phyloP scores from a whole-genome alignment of 1,140 invertebrate genomes.

The Drosophila watanabei region DNA sequence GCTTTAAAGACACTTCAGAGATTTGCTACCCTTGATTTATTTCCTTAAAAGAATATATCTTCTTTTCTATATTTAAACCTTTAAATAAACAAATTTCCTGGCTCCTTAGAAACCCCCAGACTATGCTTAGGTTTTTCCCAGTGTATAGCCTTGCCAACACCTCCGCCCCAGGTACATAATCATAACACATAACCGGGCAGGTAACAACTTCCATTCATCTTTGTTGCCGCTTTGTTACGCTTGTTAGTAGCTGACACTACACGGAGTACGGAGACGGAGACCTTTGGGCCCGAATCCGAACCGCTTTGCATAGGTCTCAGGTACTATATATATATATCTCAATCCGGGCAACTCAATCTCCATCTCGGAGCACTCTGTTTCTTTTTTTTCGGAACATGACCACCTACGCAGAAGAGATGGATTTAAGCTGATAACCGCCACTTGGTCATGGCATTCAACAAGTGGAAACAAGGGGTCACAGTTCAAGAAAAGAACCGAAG shows the following conservation, averaged over 20 bases:
- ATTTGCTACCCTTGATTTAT: too few species aligned
- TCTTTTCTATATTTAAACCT: neutral
- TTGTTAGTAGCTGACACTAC: constrained; percentile 79
- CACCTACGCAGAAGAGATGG: constrained; percentile 41
- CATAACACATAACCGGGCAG: constrained; percentile 70
- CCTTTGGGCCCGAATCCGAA: constrained; percentile 14
- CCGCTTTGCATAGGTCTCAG: constrained; percentile 24
- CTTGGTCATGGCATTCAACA: constrained; percentile 30
- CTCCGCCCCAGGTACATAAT: constrained; percentile 69
- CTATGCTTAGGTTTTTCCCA: neutral
- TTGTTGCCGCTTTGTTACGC: constrained; percentile 66
- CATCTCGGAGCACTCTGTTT: constrained; percentile 58
- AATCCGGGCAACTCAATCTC: constrained; percentile 37
- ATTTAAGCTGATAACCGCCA: constrained; percentile 49
- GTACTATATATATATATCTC: constrained; percentile 12
- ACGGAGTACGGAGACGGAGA: constrained; percentile 33
- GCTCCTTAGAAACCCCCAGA: too few species aligned
- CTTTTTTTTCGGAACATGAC: constrained; percentile 30
- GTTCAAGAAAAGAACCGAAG: constrained; percentile 43
- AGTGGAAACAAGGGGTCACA: constrained; percentile 46
- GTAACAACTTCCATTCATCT: constrained; percentile 77
- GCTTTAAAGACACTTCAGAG: too few species aligned
- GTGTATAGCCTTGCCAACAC: constrained; percentile 55
- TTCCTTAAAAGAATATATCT: neutral
- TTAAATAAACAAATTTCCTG: neutral